Evolutionary conservation across 1,140 invertebrate genomes (phyloP).

Genomic region (Panagrolaimus sp.): DNA sequence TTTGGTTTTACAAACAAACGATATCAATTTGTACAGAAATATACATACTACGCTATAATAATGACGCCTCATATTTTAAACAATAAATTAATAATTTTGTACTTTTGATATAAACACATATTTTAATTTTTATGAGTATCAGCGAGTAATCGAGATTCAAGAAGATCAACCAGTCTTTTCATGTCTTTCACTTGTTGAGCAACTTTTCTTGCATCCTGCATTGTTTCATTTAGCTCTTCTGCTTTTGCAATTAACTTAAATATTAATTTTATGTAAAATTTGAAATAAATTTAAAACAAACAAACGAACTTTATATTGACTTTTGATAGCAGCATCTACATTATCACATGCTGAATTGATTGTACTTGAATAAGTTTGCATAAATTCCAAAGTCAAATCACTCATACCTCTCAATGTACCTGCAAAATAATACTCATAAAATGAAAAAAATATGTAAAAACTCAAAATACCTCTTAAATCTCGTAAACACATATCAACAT

Average conservation of each 20-base stretch:
- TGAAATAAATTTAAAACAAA: conserved; percentile 2
- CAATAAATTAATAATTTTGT: too few relatives aligned
- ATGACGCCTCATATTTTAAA: too few relatives aligned
- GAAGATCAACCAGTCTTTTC: conserved; percentile 4
- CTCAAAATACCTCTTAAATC: conserved; percentile 2
- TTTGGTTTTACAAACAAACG: too few relatives aligned
- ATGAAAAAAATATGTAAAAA: background rate
- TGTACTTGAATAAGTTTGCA: conserved; percentile 9
- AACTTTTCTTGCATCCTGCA: conserved; percentile 15
- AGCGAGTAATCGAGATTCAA: conserved; percentile 2
- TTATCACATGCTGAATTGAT: conserved; percentile 6
- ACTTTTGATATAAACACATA: too few relatives aligned
- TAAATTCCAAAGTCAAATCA: conserved; percentile 14
- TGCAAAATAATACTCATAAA: background rate
- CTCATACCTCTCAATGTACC: conserved; percentile 4
- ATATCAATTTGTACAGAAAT: too few relatives aligned
- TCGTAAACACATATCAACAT: conserved; percentile 16
- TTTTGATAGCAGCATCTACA: conserved; percentile 7
- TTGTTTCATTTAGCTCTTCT: conserved; percentile 6
- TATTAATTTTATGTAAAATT: background rate
- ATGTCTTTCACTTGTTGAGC: conserved; percentile 11
- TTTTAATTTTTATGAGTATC: background rate
- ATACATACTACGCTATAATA: too few relatives aligned
- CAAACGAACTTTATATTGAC: conserved; percentile 11
- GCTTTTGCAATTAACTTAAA: conserved; percentile 14